Evolutionary conservation across 2,888 invertebrate species (phyloP), one percentile per base, ranked within the genome.

Genomic region (Autographa pulchrina): DNA sequence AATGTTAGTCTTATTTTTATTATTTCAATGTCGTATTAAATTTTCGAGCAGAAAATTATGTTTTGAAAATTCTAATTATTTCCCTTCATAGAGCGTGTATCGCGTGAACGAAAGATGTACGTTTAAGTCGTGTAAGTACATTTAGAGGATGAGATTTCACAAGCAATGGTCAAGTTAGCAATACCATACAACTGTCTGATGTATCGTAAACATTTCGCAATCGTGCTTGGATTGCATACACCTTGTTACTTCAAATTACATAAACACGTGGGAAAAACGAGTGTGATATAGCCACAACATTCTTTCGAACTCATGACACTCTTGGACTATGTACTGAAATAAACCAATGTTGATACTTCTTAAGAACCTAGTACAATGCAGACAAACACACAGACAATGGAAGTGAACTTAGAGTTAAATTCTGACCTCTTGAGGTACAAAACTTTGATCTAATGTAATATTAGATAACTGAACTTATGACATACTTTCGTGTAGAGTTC

Each of bases 211-310:
- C 63, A 70, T 61, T 35, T 66, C 61, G 52, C 56, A 43, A 63
- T 13, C 35, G 20, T 16, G 38, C 48, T 68, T 67, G 32, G 48
- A 67, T 75, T 60, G 41, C 75, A 70, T 32, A 38, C 68, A 65
- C 62, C 35, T 67, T 63, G 64, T 43, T n/a, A 67, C 65, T 41
- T 75, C 77, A 59, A 65, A 82, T 78, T 72, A 65, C 72, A 52
- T 54, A 66, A 70, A 72, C 72, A 80, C 62, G 16, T 52, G 60
- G 16, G 56, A 68, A 38, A 67, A 63, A 62, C 60, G 18, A 38
- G 25, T 31, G 60, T 56, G 9, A 18, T 25, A 20, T 35, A 38
- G 52, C 60, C 48, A 68, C 68, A 76, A 80, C 95, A 70, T 59
- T 64, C 8, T 41, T 18, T 20, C 43, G 48, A 43, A 60, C 59